A percentile compares a stretch with the other conserved stretches of the same genome.
Evolutionary conservation across 1,140 invertebrate species (phyloP).

Genomic region (Caenorhabditis tropicalis): DNA sequence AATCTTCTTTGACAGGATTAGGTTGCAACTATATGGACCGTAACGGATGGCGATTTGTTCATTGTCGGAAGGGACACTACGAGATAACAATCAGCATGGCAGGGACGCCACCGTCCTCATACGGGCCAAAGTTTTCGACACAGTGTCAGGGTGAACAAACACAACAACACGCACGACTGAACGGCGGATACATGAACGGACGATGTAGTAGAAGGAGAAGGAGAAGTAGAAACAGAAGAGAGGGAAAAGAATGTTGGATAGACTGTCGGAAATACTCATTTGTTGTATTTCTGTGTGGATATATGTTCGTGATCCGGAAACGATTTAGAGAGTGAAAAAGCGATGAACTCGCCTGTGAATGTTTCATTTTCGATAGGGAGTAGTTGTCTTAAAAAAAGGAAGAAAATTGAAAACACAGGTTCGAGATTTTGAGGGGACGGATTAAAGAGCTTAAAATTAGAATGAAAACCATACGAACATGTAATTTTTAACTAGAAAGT

Average conservation of each 20-base stretch:
- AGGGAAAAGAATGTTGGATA: conserved; percentile 1
- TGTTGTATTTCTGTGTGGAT: conserved; percentile 8
- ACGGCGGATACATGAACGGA: conserved; percentile 33
- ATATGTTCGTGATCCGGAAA: conserved; percentile 5
- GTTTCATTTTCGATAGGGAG: neutral
- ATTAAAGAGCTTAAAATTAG: neutral
- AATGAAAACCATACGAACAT: too few species aligned
- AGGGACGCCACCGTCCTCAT: neutral
- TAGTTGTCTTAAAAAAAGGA: neutral
- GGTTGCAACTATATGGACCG: neutral
- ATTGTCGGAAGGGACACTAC: conserved; percentile 1
- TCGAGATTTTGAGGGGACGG: too few species aligned
- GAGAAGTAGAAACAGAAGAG: conserved; percentile 11
- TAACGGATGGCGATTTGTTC: conserved; percentile 26
- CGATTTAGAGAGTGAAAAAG: conserved; percentile 31
- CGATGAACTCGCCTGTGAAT: neutral
- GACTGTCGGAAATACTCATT: conserved; percentile 35
- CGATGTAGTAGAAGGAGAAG: neutral
- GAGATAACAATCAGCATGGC: conserved; percentile 34
- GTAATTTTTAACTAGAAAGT: too few species aligned
- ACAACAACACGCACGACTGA: conserved; percentile 37
- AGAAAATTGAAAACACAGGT: neutral
- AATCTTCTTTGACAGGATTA: too few species aligned
- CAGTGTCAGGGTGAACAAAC: conserved; percentile 35
- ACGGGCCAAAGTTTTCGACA: conserved; percentile 24